Conservation (phyloP, 37 sponge, comb jelly and placozoan genomes). For the Oscarella lobularis region DNA sequence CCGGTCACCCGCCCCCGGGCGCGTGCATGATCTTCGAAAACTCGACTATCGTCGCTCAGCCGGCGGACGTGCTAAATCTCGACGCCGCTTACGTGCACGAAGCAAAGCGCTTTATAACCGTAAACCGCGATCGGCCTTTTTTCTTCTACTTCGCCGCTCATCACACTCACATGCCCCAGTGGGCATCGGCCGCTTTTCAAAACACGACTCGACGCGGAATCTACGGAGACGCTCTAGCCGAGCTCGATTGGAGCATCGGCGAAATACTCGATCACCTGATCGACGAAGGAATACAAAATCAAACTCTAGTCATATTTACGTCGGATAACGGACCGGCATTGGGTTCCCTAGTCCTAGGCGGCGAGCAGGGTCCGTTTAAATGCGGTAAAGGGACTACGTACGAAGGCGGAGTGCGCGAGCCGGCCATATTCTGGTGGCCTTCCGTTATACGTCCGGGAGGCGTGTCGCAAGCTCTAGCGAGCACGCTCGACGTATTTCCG, state of each 20-base stretch:
- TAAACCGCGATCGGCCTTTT: background rate
- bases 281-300: background rate
- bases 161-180: background rate
- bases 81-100: background rate
- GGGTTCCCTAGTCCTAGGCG: background rate
- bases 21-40: background rate
- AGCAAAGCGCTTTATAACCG: background rate
- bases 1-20: background rate
- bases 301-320: background rate
- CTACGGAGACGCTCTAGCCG: background rate
- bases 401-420: too few species aligned
- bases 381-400: too few species aligned
- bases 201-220: background rate
- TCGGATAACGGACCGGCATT: background rate
- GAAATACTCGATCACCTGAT: background rate
- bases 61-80: background rate
- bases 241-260: background rate
- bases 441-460: background rate
- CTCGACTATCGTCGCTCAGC: background rate
- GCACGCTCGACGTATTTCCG: background rate
- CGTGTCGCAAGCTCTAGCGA: background rate
- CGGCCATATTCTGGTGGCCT: too few species aligned
- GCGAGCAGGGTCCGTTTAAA: background rate
- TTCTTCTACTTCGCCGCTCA: background rate
- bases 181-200: background rate